A percentile compares a stretch with the other conserved stretches of the same genome.
These are phyloP conservation scores for Bombus impatiens DNA, from an alignment of 1,140 invertebrate genomes.

Conservation along the genomic window DNA sequence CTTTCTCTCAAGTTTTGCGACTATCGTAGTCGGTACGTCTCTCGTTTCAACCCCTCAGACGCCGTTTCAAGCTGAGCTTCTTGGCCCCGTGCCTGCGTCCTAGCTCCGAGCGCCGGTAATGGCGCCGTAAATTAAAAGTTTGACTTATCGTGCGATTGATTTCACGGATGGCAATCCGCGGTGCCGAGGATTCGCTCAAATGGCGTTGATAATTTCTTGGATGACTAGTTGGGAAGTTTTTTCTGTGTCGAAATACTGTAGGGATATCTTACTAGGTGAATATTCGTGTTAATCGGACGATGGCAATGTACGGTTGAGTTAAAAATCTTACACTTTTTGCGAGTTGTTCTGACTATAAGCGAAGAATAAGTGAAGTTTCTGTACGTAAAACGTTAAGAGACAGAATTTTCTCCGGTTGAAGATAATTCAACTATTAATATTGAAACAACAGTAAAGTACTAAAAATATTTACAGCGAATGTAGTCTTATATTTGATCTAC, in stretches of 20 bases:
- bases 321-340: too few relatives aligned
- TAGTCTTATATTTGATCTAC: too few relatives aligned
- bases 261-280: too few relatives aligned
- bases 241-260: neutral
- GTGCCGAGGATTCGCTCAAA: neutral
- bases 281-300: too few relatives aligned
- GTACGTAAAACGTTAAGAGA: too few relatives aligned
- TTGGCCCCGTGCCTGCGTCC: conserved; percentile 60
- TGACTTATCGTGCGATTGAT: conserved; percentile 58
- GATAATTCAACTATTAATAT: too few relatives aligned
- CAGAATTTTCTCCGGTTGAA: too few relatives aligned
- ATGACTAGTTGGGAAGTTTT: neutral
- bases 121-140: conserved; percentile 55
- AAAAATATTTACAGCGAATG: too few relatives aligned
- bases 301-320: too few relatives aligned
- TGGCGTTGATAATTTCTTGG: neutral
- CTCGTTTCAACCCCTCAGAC: conserved; percentile 32
- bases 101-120: conserved; percentile 51
- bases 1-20: conserved; percentile 38
- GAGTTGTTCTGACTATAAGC: too few relatives aligned
- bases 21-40: conserved; percentile 34
- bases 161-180: conserved; percentile 32
- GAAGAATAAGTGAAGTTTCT: too few relatives aligned
- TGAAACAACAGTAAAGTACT: too few relatives aligned
- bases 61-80: conserved; percentile 41